phyloP scores from a whole-genome alignment of 2,888 invertebrate genomes.

The Melanophora roralis region DNA sequence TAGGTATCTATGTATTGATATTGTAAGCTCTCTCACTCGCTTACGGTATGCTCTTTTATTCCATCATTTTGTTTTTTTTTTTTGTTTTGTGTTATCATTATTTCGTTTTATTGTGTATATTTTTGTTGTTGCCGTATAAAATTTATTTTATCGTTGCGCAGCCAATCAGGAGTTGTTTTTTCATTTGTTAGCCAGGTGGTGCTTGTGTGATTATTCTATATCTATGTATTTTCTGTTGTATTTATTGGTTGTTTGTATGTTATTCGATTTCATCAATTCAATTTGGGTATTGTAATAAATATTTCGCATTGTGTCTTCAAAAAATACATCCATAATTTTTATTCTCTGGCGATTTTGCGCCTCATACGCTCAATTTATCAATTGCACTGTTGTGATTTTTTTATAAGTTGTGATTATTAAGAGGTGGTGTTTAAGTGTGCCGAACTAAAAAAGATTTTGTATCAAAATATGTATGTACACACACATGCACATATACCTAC shows the following conservation, averaged over 20 bases:
- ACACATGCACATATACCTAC: too few species aligned
- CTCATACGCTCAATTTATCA: conserved; percentile 2
- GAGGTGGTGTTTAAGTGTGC: conserved; percentile 1
- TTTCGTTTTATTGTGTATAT: conserved; percentile 3
- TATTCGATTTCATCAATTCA: conserved; percentile 41
- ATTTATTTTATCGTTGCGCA: conserved; percentile 60
- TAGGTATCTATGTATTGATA: too few species aligned
- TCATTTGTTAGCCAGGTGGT: conserved; percentile 67
- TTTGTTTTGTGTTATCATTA: conserved; percentile 21
- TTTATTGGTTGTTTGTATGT: conserved; percentile 27
- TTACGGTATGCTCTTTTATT: conserved; percentile 1
- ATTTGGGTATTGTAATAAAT: conserved; percentile 68
- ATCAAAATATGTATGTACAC: background rate
- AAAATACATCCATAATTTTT: background rate
- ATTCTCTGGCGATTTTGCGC: conserved; percentile 33
- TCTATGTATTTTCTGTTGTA: conserved; percentile 28
- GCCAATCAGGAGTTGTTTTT: conserved; percentile 69
- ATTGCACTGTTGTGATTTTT: conserved; percentile 9
- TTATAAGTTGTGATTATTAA: conserved; percentile 9
- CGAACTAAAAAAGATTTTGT: background rate
- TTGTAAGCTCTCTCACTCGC: conserved; percentile 11
- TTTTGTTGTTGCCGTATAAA: conserved; percentile 46
- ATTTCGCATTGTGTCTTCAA: conserved; percentile 62
- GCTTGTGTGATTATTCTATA: conserved; percentile 63
- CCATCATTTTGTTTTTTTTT: conserved; percentile 2